These are phyloP conservation scores for Spodoptera picta DNA, from an alignment of 2,888 invertebrate genomes.

Conservation along the genomic window DNA sequence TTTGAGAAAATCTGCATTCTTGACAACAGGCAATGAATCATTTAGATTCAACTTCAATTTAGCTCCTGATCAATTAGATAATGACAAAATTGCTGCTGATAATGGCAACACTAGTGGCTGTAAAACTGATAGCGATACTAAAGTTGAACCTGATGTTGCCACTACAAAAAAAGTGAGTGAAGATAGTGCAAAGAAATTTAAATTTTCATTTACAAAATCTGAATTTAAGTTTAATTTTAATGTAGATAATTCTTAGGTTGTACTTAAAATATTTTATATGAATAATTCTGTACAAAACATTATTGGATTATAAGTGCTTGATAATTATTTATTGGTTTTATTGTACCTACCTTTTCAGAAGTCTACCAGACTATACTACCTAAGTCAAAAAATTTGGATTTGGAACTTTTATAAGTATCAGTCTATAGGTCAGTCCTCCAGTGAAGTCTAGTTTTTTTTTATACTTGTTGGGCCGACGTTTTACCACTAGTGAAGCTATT, in stretches of 20 bases:
- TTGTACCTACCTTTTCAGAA: constrained; percentile 8
- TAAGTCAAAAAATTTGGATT: too few species aligned
- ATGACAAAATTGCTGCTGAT: constrained; percentile 48
- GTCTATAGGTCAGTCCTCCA: too few species aligned
- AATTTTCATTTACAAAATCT: constrained; percentile 83
- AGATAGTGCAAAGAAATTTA: constrained; percentile 65
- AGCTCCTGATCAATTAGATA: constrained; percentile 66
- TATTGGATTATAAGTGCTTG: constrained; percentile 47
- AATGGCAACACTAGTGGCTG: constrained; percentile 38
- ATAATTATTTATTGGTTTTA: constrained; percentile 31
- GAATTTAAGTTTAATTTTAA: constrained; percentile 91
- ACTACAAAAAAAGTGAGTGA: constrained; percentile 52
- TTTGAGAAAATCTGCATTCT: constrained; percentile 90
- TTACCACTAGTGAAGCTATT: too few species aligned
- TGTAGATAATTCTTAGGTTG: constrained; percentile 66
- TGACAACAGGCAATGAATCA: constrained; percentile 83
- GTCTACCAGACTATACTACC: background rate
- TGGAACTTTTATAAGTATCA: too few species aligned
- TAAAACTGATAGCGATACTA: constrained; percentile 44
- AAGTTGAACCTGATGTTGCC: constrained; percentile 41
- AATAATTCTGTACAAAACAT: constrained; percentile 44
- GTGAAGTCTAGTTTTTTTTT: too few species aligned
- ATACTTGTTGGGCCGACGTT: too few species aligned
- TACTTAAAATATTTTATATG: constrained; percentile 40
- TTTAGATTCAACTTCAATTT: constrained; percentile 88